Evolutionary conservation across 2,113 vertebrate genomes (phyloP).

Genomic region (Numenius arquata): DNA sequence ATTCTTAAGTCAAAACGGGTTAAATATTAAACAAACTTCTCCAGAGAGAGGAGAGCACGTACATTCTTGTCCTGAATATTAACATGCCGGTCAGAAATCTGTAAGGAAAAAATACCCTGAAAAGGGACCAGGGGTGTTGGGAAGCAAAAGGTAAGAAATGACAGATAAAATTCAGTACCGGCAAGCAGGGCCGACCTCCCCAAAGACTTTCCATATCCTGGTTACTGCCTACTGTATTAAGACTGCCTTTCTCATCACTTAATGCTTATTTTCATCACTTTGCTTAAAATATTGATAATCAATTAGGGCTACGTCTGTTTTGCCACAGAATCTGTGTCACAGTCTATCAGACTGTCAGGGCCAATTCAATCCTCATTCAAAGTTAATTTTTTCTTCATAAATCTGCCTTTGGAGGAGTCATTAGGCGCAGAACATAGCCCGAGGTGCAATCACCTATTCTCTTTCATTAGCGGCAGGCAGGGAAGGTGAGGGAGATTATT

Average conservation of each 20-base stretch:
- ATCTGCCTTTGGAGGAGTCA: constrained; percentile 98
- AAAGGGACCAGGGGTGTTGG: constrained; percentile 49
- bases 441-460: constrained; percentile 99
- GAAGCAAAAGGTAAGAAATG: constrained; percentile 65
- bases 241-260: constrained; percentile 93
- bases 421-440: constrained; percentile 95
- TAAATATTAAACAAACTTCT: constrained; percentile 60
- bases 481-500: constrained; percentile 99
- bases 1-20: constrained; percentile 22
- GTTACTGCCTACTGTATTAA: constrained; percentile 83
- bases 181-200: constrained; percentile 64
- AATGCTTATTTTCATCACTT: constrained; percentile 99
- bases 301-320: constrained; percentile 99
- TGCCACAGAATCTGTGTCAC: constrained; percentile 97
- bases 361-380: constrained; percentile 95
- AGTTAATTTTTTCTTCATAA: constrained; percentile 96
- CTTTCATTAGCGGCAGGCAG: constrained; percentile 99
- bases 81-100: constrained; percentile 48
- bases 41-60: background rate
- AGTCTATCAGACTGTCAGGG: constrained; percentile 97
- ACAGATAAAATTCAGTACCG: constrained; percentile 50
- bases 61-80: constrained; percentile 19
- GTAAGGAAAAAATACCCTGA: background rate
- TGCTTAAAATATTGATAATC: constrained; percentile 99
- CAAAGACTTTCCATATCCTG: constrained; percentile 59